These are phyloP conservation scores for Teleogryllus occipitalis DNA, from an alignment of 1,140 invertebrate genomes.

Conservation along the genomic window DNA sequence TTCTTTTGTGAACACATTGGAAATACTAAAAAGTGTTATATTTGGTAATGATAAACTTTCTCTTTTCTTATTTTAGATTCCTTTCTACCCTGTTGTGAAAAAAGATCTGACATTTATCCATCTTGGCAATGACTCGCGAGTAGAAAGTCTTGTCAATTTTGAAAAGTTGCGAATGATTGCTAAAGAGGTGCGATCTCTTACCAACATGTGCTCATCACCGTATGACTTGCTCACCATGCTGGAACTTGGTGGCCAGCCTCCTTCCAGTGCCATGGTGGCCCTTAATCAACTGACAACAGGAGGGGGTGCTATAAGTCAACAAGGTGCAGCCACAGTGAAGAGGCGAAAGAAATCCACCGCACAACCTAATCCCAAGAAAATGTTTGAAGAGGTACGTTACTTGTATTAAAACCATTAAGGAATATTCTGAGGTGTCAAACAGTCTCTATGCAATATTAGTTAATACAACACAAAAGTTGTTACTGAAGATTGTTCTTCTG, in stretches of 20 bases:
- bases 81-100: conserved; percentile 91
- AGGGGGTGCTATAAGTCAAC: conserved; percentile 36
- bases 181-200: conserved; percentile 88
- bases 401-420: neutral
- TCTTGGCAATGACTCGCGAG: conserved; percentile 89
- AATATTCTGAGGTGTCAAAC: neutral
- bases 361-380: conserved; percentile 91
- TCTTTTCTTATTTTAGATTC: conserved; percentile 57
- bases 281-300: conserved; percentile 65
- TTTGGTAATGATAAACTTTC: neutral
- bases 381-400: conserved; percentile 80
- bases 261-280: conserved; percentile 79
- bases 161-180: conserved; percentile 98
- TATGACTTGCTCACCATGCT: conserved; percentile 78
- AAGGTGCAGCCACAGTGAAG: conserved; percentile 77
- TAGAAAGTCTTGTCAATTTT: conserved; percentile 93
- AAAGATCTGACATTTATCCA: conserved; percentile 99
- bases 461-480: neutral
- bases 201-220: conserved; percentile 93
- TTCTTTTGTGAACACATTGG: neutral
- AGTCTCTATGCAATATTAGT: neutral
- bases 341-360: conserved; percentile 83
- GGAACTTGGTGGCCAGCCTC: conserved; percentile 72
- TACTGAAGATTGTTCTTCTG: too few species aligned
- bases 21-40: conserved; percentile 6